Evolutionary conservation across 1,140 invertebrate genomes (phyloP).

Genomic region (Artemia franciscana): DNA sequence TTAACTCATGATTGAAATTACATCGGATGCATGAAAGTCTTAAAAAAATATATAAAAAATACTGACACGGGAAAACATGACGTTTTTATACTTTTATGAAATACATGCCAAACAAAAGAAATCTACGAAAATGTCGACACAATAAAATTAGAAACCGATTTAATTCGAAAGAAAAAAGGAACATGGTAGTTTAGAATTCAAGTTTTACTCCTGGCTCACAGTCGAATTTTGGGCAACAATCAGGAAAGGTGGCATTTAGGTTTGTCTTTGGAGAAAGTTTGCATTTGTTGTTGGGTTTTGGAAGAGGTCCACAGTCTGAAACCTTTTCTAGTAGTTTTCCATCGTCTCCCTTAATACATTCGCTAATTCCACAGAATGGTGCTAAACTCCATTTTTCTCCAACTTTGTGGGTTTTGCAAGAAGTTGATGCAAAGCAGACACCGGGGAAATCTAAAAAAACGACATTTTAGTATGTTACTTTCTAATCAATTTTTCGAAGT

Average conservation of each 20-base stretch:
- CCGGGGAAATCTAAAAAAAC: slow-evolving; percentile 53
- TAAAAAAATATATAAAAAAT: no score
- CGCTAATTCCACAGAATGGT: slow-evolving; percentile 65
- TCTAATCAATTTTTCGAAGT: neutral
- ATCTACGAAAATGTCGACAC: no score
- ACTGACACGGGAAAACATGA: no score
- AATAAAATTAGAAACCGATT: no score
- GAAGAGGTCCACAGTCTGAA: slow-evolving; percentile 63
- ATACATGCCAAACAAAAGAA: no score
- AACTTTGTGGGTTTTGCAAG: slow-evolving; percentile 56
- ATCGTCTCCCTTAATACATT: slow-evolving; percentile 31
- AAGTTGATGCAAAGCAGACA: slow-evolving; percentile 67
- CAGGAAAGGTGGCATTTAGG: slow-evolving; percentile 59
- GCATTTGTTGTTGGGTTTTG: slow-evolving; percentile 59
- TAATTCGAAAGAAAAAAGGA: no score
- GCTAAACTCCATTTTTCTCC: slow-evolving; percentile 55
- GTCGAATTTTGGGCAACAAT: slow-evolving; percentile 56
- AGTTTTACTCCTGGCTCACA: slow-evolving; percentile 57
- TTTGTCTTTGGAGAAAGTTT: slow-evolving; percentile 61
- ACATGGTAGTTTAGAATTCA: slow-evolving; percentile 35
- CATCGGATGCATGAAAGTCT: no score
- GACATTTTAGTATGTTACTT: neutral
- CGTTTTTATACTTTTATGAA: no score
- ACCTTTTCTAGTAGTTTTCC: slow-evolving; percentile 43
- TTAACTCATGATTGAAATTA: no score